Base-by-base conservation (phyloP, 1,140 invertebrate species). In the Drosophila sturtevanti region DNA sequence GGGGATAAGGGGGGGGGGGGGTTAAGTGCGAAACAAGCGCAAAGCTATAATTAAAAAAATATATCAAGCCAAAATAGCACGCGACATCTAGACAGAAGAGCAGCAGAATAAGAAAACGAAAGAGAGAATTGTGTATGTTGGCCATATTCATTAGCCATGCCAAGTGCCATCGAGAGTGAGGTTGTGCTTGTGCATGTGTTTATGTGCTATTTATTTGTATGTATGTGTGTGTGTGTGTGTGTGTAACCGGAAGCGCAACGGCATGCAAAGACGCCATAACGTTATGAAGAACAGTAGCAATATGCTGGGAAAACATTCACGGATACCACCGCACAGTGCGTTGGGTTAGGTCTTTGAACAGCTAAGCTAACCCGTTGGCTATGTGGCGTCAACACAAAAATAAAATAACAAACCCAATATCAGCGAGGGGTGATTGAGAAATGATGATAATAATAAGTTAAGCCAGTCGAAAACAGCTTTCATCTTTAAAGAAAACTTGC, bases 241-340 rank as follows among this genome's bases (percentile, higher is more conserved):
- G 58, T 38, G 35, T 35, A 38, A 76, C 75, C 80, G 80, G 82
- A 86, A 86, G 72, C 72, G 65, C 79, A 89, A 65, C 82, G 70
- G 79, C 82, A 86, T 86, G 82, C 79, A 72, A 89, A 89, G 79
- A 66, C 79, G 82, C 82, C 82, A 86, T 86, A 86, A 86, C 70
- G 41, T 59, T 74, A 72, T 78, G 78, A 68, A 56, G 62, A 75
- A 62, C 34, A 34, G 72, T 56, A 67, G 56, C 62, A 34, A 44
- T 12, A 18, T 16, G 7, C 34, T 48, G 31, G 12, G 14, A 14
- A 34, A 77, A 84, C 52, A 65, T 70, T 67, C 66, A 66, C 68
- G 55, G 16, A 11, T 21, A 48, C n/a, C 41, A 48, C n/a, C 41
- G 41, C 18, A 10, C 60, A 68, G 73, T 78, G 78, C 78, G 62